Base-by-base conservation (phyloP, 2,797 vertebrate genomes). In the Hybognathus amarus region DNA sequence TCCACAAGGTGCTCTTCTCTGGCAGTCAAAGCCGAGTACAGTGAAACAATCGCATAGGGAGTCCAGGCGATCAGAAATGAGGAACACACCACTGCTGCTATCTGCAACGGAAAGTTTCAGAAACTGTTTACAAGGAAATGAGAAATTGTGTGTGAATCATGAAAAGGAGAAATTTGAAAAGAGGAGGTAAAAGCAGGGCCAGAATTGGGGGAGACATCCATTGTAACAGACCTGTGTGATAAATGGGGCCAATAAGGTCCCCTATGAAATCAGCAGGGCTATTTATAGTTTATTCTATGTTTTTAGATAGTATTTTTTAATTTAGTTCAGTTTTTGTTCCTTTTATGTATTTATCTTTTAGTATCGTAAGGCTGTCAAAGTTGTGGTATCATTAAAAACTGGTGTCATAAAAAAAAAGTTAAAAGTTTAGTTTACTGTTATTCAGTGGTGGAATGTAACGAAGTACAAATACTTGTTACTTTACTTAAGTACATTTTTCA, bases 31-130 rank as follows among this genome's bases (percentile, higher is more conserved):
- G 88, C 90, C 2, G 90, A 92, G 68, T 92, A 89, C 45, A 93
- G 86, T 22, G 91, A 93, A 85, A 92, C 87, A 0, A 88, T 56
- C 9, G 90, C 89, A 0, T 92, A 93, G 13, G 91, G 92, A 42
- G 85, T 85, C 91, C 92, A 93, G 87, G 92, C 88, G 27, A 92
- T 45, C 45, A 94, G 86, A 89, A 94, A 92, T 56, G 86, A 86
- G 83, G 30, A 27, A 50, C 89, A 93, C 30, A 92, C 89, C 79
- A 92, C 90, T 64, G 89, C 91, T 59, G 92, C 91, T 38, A 91
- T 90, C 91, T 93, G 85, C 33, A 61, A 85, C 7, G 12, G 56
- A 30, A 73, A 6, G 17, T 66, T 77, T 33, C 38, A 79, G 20
- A 66, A 59, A 77, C 36, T 4, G n/a, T n/a, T n/a, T n/a, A n/a